These are phyloP conservation scores for Dipodomys stephensi DNA, from an alignment of 2,113 vertebrate genomes.

Conservation along the genomic window DNA sequence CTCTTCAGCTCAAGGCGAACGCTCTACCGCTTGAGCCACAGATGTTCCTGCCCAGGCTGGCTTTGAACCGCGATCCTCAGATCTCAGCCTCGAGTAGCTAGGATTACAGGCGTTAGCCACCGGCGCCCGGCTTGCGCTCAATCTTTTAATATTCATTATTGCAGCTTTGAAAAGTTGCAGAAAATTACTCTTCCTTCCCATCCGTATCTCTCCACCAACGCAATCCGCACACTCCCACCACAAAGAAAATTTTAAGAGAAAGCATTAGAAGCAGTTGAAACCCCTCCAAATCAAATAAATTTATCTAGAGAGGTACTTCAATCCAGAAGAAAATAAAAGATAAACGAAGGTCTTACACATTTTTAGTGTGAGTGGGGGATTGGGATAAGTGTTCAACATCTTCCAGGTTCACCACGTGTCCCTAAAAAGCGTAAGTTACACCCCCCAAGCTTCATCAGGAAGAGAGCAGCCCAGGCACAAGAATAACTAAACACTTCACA, in stretches of 20 bases:
- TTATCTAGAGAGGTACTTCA: conserved; percentile 6
- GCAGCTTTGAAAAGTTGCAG: not conserved
- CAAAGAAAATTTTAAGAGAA: conserved; percentile 54
- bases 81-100: too few relatives aligned
- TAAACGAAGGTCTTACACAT: conserved; percentile 15
- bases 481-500: not conserved
- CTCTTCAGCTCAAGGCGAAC: too few relatives aligned
- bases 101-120: too few relatives aligned
- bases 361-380: not conserved
- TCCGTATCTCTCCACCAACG: not conserved
- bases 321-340: conserved; percentile 23
- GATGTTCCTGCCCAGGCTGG: too few relatives aligned
- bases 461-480: not conserved
- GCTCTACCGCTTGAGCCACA: too few relatives aligned
- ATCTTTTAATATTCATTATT: conserved; percentile 13
- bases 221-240: not conserved
- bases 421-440: not conserved
- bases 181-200: conserved; percentile 9
- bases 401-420: conserved; percentile 1
- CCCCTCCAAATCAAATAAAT: not conserved
- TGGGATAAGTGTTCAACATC: not conserved
- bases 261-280: conserved; percentile 44
- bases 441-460: not conserved
- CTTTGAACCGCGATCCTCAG: too few relatives aligned
- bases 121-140: too few relatives aligned